Evolutionary conservation across 2,888 invertebrate genomes (phyloP).

Genomic region (Ryuthela nishihirai): DNA sequence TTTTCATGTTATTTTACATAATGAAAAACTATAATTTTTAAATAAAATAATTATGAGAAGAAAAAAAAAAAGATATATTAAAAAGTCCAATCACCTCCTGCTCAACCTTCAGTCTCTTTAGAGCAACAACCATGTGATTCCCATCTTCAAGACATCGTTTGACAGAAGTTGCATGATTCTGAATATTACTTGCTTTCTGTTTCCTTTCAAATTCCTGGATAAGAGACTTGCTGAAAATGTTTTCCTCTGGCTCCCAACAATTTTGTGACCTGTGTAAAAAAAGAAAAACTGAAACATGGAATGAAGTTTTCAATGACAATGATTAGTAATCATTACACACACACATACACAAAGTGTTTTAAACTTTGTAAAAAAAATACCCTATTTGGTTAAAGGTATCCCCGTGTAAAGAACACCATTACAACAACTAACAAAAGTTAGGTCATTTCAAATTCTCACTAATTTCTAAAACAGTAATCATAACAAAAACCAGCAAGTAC

Average conservation of each 20-base stretch:
- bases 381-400: too few species aligned
- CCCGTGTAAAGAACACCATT: too few species aligned
- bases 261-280: slow-evolving; percentile 61
- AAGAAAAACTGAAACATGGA: neutral
- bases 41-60: too few species aligned
- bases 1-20: too few species aligned
- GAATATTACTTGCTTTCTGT: slow-evolving; percentile 18
- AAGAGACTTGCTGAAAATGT: slow-evolving; percentile 53
- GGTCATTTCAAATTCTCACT: too few species aligned
- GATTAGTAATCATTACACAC: too few species aligned
- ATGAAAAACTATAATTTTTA: too few species aligned
- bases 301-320: neutral
- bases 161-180: slow-evolving; percentile 12
- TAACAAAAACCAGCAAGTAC: too few species aligned
- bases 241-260: slow-evolving; percentile 94
- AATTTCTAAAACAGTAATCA: too few species aligned
- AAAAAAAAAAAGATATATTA: too few species aligned
- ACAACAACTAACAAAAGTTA: too few species aligned
- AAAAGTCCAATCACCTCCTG: too few species aligned
- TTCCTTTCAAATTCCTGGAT: slow-evolving; percentile 65
- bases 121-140: neutral
- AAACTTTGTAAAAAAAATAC: neutral
- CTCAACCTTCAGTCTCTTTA: slow-evolving; percentile 22
- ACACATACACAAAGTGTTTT: neutral
- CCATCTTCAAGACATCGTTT: slow-evolving; percentile 12